Evolutionary conservation across 1,140 invertebrate species (phyloP), one percentile per base, ranked within the genome.

Genomic region (Phenacoccus solenopsis): DNA sequence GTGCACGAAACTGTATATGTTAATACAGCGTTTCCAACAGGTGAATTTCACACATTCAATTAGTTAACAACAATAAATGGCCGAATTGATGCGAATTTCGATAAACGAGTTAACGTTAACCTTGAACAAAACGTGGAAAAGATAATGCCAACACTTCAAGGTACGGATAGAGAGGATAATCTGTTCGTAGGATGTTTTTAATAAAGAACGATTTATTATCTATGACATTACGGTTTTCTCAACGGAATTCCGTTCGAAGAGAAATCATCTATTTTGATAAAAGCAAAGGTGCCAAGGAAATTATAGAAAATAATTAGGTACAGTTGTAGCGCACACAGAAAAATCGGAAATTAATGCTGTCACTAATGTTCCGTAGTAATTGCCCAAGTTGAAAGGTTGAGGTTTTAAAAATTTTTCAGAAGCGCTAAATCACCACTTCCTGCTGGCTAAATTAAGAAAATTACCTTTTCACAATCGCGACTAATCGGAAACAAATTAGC

Each of bases 331-430:
- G 38, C 13, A 49, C n/a, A n/a, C 3, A 49, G 16, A 9, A 49
- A 49, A 49, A 49, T 49, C 38, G 38, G 38, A 49, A 49, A 49
- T 49, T 49, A 49, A 49, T 49, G 38, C 38, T 49, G 38, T 49
- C 38, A 49, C 38, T n/a, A 49, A n/a, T 49, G 12, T 3, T 49
- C 5, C 2, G 5, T n/a, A n/a, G 38, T 49, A 49, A 49, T 49
- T 49, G 38, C 16, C 13, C 12, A 32, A 49, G 38, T 49, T 16
- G 38, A 49, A 49, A 49, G 38, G 38, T 49, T 49, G 38, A 49
- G 38, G 38, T 49, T 49, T 49, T 49, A 16, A n/a, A 49, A 49
- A 49, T 49, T 9, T 49, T 49, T 49, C 38, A 32, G 5, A 49
- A 49, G 5, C 20, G 38, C 38, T 49, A 49, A 49, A 49, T 49